A percentile compares a stretch with the other conserved stretches of the same genome.
These are phyloP conservation scores for Acholoe squamosa DNA, from an alignment of 2,888 invertebrate genomes.

Conservation along the genomic window DNA sequence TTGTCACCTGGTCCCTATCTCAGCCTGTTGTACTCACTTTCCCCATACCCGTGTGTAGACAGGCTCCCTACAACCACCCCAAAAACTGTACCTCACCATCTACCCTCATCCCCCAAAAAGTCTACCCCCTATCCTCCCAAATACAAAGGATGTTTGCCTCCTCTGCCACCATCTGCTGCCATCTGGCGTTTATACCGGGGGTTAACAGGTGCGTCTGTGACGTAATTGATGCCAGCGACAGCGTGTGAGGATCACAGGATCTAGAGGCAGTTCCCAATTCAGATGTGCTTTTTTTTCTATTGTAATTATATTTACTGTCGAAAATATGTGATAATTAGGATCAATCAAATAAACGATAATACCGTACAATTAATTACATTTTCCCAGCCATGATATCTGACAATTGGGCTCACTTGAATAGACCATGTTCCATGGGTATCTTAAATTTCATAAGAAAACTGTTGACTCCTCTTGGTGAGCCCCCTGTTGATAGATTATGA, in stretches of 20 bases:
- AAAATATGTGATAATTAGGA: no score
- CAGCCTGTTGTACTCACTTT: neutral
- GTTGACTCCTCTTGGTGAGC: no score
- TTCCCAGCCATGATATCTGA: no score
- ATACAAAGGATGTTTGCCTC: constrained; percentile 22
- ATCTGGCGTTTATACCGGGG: neutral
- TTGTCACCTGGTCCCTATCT: neutral
- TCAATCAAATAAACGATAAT: no score
- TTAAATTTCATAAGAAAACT: no score
- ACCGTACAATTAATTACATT: no score
- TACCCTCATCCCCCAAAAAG: neutral
- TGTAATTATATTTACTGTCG: no score
- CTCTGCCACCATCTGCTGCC: neutral
- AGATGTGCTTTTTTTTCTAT: neutral
- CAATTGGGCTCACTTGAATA: no score
- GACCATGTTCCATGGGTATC: no score
- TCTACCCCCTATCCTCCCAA: neutral
- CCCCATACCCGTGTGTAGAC: neutral
- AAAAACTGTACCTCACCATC: neutral
- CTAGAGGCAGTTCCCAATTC: neutral
- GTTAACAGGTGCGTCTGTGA: neutral
- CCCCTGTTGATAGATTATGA: no score
- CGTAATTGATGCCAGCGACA: neutral
- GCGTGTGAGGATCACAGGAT: neutral
- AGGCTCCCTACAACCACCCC: neutral